Evolutionary conservation across 2,888 invertebrate species (phyloP).

Genomic region (Ernsta delagoae): DNA sequence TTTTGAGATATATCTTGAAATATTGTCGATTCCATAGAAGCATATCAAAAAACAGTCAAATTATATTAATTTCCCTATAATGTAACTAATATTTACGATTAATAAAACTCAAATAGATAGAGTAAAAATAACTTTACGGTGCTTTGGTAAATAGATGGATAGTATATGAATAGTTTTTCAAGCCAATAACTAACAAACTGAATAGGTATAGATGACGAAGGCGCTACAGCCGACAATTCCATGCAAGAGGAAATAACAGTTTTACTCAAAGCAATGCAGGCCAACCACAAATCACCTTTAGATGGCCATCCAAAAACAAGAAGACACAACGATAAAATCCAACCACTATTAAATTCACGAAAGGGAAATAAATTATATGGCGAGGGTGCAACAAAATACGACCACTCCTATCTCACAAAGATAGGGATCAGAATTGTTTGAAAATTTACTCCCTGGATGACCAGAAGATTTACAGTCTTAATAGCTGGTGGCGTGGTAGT

Average conservation of each 20-base stretch:
- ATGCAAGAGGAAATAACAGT: neutral
- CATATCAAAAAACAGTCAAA: neutral
- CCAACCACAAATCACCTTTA: constrained; percentile 2
- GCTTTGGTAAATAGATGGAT: too few relatives aligned
- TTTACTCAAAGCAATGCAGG: neutral
- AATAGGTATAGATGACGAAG: too few relatives aligned
- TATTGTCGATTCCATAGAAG: neutral
- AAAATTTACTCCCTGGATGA: constrained; percentile 36
- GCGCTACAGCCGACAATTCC: too few relatives aligned
- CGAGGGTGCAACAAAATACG: constrained; percentile 32
- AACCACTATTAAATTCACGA: constrained; percentile 34
- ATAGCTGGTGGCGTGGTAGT: constrained; percentile 68
- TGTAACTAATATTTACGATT: too few relatives aligned
- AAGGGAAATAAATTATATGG: constrained; percentile 31
- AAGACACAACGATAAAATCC: constrained; percentile 24
- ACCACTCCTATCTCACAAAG: constrained; percentile 25
- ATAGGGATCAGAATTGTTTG: constrained; percentile 35
- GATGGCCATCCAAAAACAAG: constrained; percentile 7
- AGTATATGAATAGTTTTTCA: too few relatives aligned
- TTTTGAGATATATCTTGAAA: neutral
- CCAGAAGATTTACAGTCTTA: constrained; percentile 74
- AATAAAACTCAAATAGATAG: too few relatives aligned
- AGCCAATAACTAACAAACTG: too few relatives aligned
- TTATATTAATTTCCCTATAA: neutral
- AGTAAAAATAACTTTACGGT: too few relatives aligned